Base-by-base conservation (phyloP, 2,888 invertebrate genomes). In the Amaurobius ferox region DNA sequence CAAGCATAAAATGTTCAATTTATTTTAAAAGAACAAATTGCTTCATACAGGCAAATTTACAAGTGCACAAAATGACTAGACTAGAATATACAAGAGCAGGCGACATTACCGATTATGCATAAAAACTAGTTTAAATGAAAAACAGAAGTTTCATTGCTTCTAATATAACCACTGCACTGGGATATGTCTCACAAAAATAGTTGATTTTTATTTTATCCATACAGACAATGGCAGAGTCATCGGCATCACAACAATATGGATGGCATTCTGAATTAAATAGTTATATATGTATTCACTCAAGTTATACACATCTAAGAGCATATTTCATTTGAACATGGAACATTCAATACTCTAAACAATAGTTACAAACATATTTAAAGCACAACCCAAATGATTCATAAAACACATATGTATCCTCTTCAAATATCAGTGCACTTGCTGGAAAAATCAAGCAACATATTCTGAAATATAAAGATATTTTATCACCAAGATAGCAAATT, bases 241-340 rank as follows among this genome's bases (percentile, higher is more conserved):
- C 62, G 55, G 76, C 83, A 83, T 83, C 83, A 83, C 83, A 83
- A 83, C 83, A 71, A 83, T 77, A 83, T 83, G 83, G 83, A 83
- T 83, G 83, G 83, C 83, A 83, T 83, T 80, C 79, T 72, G 64
- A 40, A 66, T n/a, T 40, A 64, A 76, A 3, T 40, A 28, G 26
- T 61, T 61, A 19, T 28, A 26, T 28, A 11, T 61, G 16, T 26
- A 61, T 35, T 32, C 67, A 35, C 32, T 35, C 32, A 67, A 16
- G 13, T 35, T 19, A 19, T 67, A 35, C 23, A 67, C 23, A 28
- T 67, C 67, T 67, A 67, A 67, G 44, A 44, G 16, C 16, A 44
- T 44, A 9, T 35, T 9, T 7, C 9, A 9, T 35, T 35, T 35
- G 35, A 35, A 35, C 35, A 35, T 35, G n/a, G n/a, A n/a, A n/a